These are phyloP conservation scores for Numida meleagris DNA, from an alignment of 2,113 vertebrate species.

Conservation along the genomic window DNA sequence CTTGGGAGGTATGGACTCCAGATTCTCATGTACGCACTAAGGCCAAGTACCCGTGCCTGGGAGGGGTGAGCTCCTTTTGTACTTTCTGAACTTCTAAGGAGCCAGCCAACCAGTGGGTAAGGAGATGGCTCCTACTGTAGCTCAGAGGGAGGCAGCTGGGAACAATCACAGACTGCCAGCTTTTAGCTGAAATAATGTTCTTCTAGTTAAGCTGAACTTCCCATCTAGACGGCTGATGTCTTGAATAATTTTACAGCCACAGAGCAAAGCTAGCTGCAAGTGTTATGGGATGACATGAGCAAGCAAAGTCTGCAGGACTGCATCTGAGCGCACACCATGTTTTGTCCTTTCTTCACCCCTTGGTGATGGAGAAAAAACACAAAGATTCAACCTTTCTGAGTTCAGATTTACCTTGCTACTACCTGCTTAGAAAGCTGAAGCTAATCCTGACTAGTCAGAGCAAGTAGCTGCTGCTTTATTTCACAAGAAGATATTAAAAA, in stretches of 20 bases:
- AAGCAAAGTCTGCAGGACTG: background rate
- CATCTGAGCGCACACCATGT: rapidly evolving
- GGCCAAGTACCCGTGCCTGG: background rate
- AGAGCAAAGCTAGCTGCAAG: background rate
- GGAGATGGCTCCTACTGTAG: background rate
- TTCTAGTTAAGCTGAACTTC: background rate
- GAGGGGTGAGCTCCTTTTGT: background rate
- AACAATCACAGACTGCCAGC: background rate
- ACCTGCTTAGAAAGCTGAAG: background rate
- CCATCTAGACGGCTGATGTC: background rate
- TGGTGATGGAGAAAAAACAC: background rate
- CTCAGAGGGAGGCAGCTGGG: background rate
- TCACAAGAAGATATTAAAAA: background rate
- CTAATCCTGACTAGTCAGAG: background rate
- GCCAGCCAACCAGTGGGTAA: background rate
- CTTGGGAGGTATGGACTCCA: background rate
- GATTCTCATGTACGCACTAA: background rate
- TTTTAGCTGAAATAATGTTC: background rate
- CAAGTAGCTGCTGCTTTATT: background rate
- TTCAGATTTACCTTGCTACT: background rate
- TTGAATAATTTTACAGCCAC: background rate
- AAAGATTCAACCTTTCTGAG: background rate
- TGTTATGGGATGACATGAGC: background rate
- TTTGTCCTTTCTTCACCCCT: background rate
- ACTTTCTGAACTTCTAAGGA: background rate